Conservation (phyloP, 1,140 invertebrate species). For the Dendrolimus punctatus region DNA sequence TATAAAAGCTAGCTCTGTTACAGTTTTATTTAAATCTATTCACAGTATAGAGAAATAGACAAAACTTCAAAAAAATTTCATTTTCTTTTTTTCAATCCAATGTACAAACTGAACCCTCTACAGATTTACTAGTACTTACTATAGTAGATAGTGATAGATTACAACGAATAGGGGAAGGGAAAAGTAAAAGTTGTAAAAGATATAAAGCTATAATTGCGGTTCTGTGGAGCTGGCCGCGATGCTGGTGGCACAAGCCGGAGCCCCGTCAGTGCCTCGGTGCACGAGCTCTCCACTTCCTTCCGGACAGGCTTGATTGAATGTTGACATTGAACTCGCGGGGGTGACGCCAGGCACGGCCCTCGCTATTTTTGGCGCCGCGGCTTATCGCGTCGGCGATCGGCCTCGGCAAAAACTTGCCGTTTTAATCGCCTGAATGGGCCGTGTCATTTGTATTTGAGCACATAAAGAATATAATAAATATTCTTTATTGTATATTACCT, state of each 20-base stretch:
- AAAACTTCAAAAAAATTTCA: too few species aligned
- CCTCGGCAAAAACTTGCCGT: constrained; percentile 51
- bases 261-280: constrained; percentile 15
- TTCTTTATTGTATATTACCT: not conserved
- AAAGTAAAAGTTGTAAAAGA: constrained; percentile 29
- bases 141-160: constrained; percentile 7
- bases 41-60: too few species aligned
- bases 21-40: too few species aligned
- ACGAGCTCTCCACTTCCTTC: constrained; percentile 41
- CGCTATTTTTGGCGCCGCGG: constrained; percentile 62
- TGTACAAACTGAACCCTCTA: too few species aligned
- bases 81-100: too few species aligned
- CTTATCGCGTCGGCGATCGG: constrained; percentile 60
- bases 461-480: constrained; percentile 20
- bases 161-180: constrained; percentile 31
- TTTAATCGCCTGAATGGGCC: constrained; percentile 53
- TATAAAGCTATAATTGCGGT: constrained; percentile 39
- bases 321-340: constrained; percentile 59
- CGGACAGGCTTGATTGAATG: constrained; percentile 57
- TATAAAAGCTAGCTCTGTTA: too few species aligned
- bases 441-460: constrained; percentile 44
- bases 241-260: constrained; percentile 10
- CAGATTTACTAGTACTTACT: too few species aligned
- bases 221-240: constrained; percentile 8
- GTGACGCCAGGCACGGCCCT: constrained; percentile 61